Evolutionary conservation across 2,888 invertebrate genomes (phyloP).

Genomic region (Leptothorax acervorum): DNA sequence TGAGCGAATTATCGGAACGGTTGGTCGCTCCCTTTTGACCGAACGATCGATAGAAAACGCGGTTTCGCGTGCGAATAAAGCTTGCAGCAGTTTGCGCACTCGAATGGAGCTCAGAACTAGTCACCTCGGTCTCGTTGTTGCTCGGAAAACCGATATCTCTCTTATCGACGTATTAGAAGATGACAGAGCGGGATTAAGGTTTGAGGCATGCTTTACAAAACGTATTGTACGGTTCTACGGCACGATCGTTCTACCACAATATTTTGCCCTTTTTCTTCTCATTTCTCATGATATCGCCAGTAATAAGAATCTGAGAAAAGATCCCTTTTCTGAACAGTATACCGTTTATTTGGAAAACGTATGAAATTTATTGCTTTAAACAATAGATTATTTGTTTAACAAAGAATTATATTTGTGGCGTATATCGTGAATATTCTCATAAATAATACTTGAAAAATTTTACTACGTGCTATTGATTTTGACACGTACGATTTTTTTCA

Average conservation of each 20-base stretch:
- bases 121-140: slow-evolving; percentile 4
- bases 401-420: neutral
- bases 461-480: neutral
- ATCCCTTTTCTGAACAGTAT: neutral
- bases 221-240: neutral
- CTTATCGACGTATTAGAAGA: slow-evolving; percentile 37
- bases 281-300: neutral
- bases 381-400: neutral
- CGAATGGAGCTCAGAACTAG: slow-evolving; percentile 18
- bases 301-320: neutral
- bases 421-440: neutral
- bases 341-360: neutral
- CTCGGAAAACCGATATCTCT: slow-evolving; percentile 38
- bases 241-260: neutral
- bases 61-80: slow-evolving; percentile 27
- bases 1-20: slow-evolving; percentile 23
- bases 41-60: slow-evolving; percentile 16
- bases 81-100: slow-evolving; percentile 34
- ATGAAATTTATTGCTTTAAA: neutral
- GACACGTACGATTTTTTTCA: neutral
- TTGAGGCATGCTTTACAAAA: neutral
- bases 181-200: slow-evolving; percentile 16
- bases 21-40: slow-evolving; percentile 14
- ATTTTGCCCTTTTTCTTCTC: neutral
- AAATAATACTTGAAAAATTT: slow-evolving; percentile 4